Base-by-base conservation (phyloP, 1,140 invertebrate genomes). In the Uloborus diversus region DNA sequence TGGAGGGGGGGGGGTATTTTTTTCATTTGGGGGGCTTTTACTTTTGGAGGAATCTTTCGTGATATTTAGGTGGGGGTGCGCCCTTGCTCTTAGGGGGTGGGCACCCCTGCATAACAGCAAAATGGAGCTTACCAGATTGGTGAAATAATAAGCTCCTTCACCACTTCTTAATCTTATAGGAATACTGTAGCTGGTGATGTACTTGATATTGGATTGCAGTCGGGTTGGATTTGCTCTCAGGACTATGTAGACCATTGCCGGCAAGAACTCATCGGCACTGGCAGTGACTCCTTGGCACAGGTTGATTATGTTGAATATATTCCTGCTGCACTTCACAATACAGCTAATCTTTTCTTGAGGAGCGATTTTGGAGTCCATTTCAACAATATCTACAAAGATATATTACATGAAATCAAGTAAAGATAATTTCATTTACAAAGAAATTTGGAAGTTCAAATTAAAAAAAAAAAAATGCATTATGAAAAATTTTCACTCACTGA, bases 61-160 rank as follows among this genome's bases (percentile, higher is more conserved):
- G n/a, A n/a, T n/a, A n/a, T n/a, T n/a, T n/a, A n/a, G n/a, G n/a
- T n/a, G n/a, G n/a, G n/a, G n/a, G n/a, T n/a, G n/a, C n/a, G n/a
- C n/a, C n/a, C n/a, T n/a, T n/a, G n/a, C n/a, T n/a, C n/a, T n/a
- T n/a, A n/a, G n/a, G n/a, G n/a, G n/a, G n/a, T n/a, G n/a, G n/a
- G n/a, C n/a, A n/a, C n/a, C n/a, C n/a, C n/a, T n/a, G n/a, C n/a
- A n/a, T n/a, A n/a, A n/a, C n/a, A n/a, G 17, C 37, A 42, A 42
- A 57, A 33, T 33, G 1, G 35, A 20, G 87, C 87, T 89, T 90
- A 96, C 95, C 88, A 99, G 88, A 88, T 99, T 99, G 20, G 97
- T 99, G 87, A 99, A 99, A 87, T 98, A 99, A 88, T 99, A 99
- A 13, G 96, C 98, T 42, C 92, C 95, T 89, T 99, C 97, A 27